Evolutionary conservation across 2,888 invertebrate genomes (phyloP).

Genomic region (Bellardia pandia): DNA sequence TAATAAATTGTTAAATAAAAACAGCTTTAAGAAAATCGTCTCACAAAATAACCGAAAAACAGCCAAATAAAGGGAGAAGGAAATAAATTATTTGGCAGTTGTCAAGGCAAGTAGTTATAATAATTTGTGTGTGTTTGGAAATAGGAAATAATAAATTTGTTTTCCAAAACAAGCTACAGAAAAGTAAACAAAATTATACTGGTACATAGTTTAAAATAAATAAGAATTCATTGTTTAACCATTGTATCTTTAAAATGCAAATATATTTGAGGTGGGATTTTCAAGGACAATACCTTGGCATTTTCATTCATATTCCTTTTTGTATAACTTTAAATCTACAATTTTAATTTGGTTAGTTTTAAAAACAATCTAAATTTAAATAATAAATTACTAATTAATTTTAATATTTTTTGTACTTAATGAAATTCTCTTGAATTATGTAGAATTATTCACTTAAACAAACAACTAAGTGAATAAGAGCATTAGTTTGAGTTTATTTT

Average conservation of each 20-base stretch:
- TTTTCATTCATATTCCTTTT: no score
- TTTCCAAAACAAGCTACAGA: neutral
- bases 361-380: no score
- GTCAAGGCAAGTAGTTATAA: neutral
- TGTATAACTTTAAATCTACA: no score
- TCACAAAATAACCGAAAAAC: no score
- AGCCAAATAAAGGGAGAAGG: neutral
- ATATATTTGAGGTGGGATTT: neutral
- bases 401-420: no score
- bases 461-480: no score
- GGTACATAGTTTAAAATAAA: neutral
- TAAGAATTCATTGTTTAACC: neutral
- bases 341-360: no score
- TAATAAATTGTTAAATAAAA: constrained; percentile 6
- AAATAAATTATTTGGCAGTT: neutral
- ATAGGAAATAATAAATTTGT: neutral
- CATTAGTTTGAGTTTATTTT: no score
- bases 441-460: no score
- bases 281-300: neutral
- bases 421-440: no score
- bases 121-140: neutral
- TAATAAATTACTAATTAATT: no score
- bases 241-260: neutral
- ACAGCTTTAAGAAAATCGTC: neutral
- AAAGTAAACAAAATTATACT: neutral